Evolutionary conservation across 53 echinoderm and acorn worm genomes (phyloP), one percentile per base, ranked within the genome.

Genomic region (Zoroaster sp.): DNA sequence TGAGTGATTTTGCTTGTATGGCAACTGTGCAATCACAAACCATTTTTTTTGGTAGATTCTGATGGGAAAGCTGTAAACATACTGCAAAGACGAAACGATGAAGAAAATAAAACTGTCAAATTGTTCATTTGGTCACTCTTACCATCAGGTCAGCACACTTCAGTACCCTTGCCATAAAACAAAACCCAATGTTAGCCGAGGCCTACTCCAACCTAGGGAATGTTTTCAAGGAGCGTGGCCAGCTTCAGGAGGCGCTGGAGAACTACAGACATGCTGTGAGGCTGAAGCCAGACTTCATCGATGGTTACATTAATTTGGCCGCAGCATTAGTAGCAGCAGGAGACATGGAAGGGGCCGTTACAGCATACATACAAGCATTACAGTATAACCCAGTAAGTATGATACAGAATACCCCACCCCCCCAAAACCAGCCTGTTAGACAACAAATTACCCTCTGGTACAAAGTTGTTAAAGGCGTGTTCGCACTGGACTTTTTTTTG

Each of bases 301-400:
- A 97, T 66, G 97, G 97, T 28, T 97, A 97, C 94, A 97, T 97
- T 87, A 97, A 97, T 74, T 77, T 95, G 72, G 97, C 97, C 9
- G 97, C 97, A n/a, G 97, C 97, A n/a, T 89, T 97, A 40, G 97
- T 97, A 37, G 94, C 95, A 36, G 97, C 94, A 32, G 97, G 94
- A n/a, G 97, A 97, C 73, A 97, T 97, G 97, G 97, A 97, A 41
- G 97, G 97, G 17, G 97, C 97, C 25, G 97, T 97, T 28, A 94
- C 94, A 40, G 97, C 97, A 49, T 97, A 97, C 75, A 92, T 95
- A 20, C 93, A 95, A 34, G 97, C 97, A 17, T 55, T 97, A 49
- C 95, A 97, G 86, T 97, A 97, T 68, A 97, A 97, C 72, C 97
- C 97, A 40, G 97, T 97, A 59, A 97, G 95, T 93, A 40, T 37